Conservation (phyloP, 2,888 invertebrate genomes). For the Kryphioiulus occultus region DNA sequence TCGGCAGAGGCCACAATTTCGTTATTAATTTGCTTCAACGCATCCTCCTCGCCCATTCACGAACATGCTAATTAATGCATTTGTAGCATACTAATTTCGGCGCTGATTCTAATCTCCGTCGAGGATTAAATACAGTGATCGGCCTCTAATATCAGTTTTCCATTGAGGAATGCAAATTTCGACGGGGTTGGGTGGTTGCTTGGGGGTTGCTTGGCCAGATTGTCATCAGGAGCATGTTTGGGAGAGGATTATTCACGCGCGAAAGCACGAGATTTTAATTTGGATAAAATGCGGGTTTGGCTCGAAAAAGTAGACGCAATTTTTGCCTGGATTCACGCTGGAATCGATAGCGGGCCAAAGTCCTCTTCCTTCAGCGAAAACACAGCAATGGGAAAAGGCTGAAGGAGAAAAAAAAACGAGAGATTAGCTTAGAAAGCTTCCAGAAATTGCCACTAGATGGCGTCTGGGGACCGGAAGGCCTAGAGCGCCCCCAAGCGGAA, state of each 20-base stretch:
- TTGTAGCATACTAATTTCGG: slow-evolving; percentile 1
- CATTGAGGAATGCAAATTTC: slow-evolving; percentile 29
- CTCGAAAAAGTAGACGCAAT: not conserved
- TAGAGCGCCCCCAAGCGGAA: too few relatives aligned
- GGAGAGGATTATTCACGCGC: slow-evolving; percentile 30
- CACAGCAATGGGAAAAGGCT: too few relatives aligned
- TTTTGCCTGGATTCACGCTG: not conserved
- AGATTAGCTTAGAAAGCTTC: too few relatives aligned
- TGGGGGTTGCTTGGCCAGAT: not conserved
- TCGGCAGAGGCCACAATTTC: not conserved
- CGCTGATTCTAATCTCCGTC: not conserved
- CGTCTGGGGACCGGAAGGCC: too few relatives aligned
- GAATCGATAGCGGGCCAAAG: not conserved
- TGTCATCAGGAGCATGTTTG: not conserved
- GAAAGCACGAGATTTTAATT: slow-evolving; percentile 26
- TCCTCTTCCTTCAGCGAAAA: not conserved
- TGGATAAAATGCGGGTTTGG: slow-evolving; percentile 18
- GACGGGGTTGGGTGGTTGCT: not conserved
- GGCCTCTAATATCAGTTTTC: slow-evolving; percentile 30
- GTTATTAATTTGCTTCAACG: not conserved
- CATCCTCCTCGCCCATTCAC: not conserved
- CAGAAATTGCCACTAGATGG: too few relatives aligned
- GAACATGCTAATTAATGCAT: not conserved
- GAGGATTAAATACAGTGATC: not conserved
- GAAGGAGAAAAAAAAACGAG: too few relatives aligned